Evolutionary conservation across 2,113 vertebrate genomes (phyloP).

Genomic region (Eleginops maclovinus): DNA sequence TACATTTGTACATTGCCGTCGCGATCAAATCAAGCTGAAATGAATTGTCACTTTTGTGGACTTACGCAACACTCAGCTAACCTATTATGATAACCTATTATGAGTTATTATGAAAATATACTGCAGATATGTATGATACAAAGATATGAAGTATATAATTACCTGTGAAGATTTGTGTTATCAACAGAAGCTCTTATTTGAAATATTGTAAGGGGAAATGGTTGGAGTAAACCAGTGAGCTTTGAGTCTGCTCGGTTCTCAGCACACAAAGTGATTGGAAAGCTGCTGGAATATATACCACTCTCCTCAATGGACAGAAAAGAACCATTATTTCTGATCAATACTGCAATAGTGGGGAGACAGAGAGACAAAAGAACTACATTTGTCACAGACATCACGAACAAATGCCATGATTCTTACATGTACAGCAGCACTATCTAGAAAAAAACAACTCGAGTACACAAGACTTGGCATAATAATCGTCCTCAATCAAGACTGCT

Average conservation of each 20-base stretch:
- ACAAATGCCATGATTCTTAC: constrained; percentile 43
- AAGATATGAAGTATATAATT: constrained; percentile 38
- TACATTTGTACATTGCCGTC: constrained; percentile 76
- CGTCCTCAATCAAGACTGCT: constrained; percentile 35
- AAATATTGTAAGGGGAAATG: constrained; percentile 39
- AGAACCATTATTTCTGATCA: constrained; percentile 65
- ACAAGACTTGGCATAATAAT: constrained; percentile 36
- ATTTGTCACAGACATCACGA: constrained; percentile 45
- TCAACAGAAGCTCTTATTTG: constrained; percentile 45
- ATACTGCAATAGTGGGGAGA: constrained; percentile 52
- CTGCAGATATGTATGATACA: constrained; percentile 48
- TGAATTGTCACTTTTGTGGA: constrained; percentile 64
- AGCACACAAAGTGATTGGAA: constrained; percentile 49
- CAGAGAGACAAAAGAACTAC: constrained; percentile 43
- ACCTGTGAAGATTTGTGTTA: constrained; percentile 48
- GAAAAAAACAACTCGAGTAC: constrained; percentile 16
- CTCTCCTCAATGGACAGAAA: constrained; percentile 68
- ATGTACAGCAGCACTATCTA: constrained; percentile 48
- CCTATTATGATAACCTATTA: too few species aligned
- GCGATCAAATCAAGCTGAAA: constrained; percentile 58
- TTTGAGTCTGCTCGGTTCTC: constrained; percentile 51
- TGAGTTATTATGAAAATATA: constrained; percentile 50
- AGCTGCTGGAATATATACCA: constrained; percentile 52
- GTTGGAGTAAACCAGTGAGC: constrained; percentile 33
- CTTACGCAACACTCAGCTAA: constrained; percentile 52